phyloP scores from a whole-genome alignment of 2,888 invertebrate genomes.

The Gerris lacustris region DNA sequence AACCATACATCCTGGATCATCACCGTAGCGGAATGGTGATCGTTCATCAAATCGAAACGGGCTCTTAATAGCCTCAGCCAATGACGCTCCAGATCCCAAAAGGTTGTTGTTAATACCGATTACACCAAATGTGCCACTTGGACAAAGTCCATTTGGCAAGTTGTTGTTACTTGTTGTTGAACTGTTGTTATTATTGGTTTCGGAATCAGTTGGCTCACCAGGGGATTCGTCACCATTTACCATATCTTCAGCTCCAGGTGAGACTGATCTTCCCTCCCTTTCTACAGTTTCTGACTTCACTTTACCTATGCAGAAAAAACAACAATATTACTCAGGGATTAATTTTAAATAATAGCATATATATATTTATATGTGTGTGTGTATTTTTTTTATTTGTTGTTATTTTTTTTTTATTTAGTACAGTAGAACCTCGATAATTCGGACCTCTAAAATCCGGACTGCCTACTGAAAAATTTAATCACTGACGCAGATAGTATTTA shows the following conservation, averaged over 20 bases:
- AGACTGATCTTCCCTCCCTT: slow-evolving; percentile 24
- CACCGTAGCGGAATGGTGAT: slow-evolving; percentile 68
- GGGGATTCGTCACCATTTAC: slow-evolving; percentile 35
- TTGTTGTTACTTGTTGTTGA: slow-evolving; percentile 15
- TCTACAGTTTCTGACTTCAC: slow-evolving; percentile 24
- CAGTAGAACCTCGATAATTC: no score
- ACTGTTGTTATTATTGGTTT: slow-evolving; percentile 35
- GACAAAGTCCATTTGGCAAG: not conserved
- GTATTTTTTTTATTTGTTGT: no score
- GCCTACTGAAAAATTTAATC: no score
- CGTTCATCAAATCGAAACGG: slow-evolving; percentile 73
- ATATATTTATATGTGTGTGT: no score
- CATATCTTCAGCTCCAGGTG: slow-evolving; percentile 36
- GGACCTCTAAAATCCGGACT: no score
- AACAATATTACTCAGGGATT: not conserved
- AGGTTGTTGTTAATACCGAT: slow-evolving; percentile 32
- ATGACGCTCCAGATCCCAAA: slow-evolving; percentile 33
- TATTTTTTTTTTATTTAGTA: no score
- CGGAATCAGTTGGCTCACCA: slow-evolving; percentile 22
- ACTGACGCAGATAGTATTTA: no score
- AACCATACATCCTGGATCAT: slow-evolving; percentile 73
- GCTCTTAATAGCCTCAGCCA: slow-evolving; percentile 42
- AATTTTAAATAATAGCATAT: not conserved
- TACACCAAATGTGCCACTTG: slow-evolving; percentile 28
- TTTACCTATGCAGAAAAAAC: slow-evolving; percentile 20